Evolutionary conservation across 2,797 vertebrate genomes (phyloP), one percentile per base, ranked within the genome.

Genomic region (Labroides dimidiatus): DNA sequence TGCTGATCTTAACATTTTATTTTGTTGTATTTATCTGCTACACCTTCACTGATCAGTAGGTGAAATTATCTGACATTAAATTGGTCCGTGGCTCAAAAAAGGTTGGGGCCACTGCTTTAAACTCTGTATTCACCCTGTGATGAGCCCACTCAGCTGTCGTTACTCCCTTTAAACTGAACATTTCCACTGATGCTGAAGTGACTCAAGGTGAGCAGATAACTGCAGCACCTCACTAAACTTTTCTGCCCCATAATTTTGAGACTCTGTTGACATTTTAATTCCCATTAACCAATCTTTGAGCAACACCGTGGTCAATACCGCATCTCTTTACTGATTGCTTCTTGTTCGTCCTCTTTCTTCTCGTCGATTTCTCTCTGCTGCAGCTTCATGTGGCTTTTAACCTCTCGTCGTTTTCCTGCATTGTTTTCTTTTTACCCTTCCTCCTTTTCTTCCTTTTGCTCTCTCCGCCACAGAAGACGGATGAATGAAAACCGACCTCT

Each of bases 201-300:
- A 5, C 9, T 4, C 44, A n/a, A 48, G 45, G 20, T 14, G 11
- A 14, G 20, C 20, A 2, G 6, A 7, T 15, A 48, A 15, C 48
- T 49, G 21, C 21, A 49, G 49, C 49, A n/a, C 24, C 19, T 61
- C 16, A 62, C 19, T 41, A 11, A 41, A 36, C 5, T 47, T 21
- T 47, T 21, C 57, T 47, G 19, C 3, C 9, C 16, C 2, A 0
- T 24, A 39, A 24, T 17, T 24, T 36, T 61, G 19, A 45, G 45
- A n/a, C 44, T 49, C 21, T 49, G 47, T 49, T 49, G 47, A 49
- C 19, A 37, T 51, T 42, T 50, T 41, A 16, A 19, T 60, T 48
- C 7, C 33, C 1, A 23, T 13, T 21, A 37, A 37, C 19, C 30
- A 17, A 20, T 61, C 30, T 49, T 49, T 49, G 49, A 47, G 14